These are phyloP conservation scores for Morelia viridis DNA, from an alignment of 2,797 vertebrate species.

Conservation along the genomic window DNA sequence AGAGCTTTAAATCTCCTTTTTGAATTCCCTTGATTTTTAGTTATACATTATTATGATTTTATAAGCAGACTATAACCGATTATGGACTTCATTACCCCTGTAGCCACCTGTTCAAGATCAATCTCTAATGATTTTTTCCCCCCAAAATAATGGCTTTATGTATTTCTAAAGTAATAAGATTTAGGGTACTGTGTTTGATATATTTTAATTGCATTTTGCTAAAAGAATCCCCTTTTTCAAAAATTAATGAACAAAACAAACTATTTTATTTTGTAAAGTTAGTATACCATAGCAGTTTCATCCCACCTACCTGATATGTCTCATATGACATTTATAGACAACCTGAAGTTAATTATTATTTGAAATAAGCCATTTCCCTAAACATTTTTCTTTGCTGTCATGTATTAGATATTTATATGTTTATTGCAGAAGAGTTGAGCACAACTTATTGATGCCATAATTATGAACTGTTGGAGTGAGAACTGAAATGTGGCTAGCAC, in stretches of 20 bases:
- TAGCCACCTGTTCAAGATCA: constrained; percentile 45
- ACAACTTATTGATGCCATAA: constrained; percentile 4
- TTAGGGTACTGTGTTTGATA: constrained; percentile 6
- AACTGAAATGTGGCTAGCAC: constrained; percentile 24
- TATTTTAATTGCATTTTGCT: constrained; percentile 27
- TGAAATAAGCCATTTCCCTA: constrained; percentile 23
- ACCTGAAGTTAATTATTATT: constrained; percentile 41
- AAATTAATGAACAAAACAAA: constrained; percentile 23
- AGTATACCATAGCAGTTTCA: constrained; percentile 8
- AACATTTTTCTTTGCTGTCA: not conserved
- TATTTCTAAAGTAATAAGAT: constrained; percentile 37
- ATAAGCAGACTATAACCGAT: constrained; percentile 54
- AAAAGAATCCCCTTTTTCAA: not conserved
- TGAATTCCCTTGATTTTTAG: constrained; percentile 21
- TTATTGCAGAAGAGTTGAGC: not conserved
- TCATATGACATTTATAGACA: constrained; percentile 25
- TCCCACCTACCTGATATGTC: constrained; percentile 25
- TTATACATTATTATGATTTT: constrained; percentile 37
- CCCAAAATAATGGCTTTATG: constrained; percentile 40
- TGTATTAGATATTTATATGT: constrained; percentile 1
- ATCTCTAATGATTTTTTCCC: constrained; percentile 38
- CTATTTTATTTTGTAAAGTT: not conserved
- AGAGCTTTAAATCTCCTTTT: constrained; percentile 10
- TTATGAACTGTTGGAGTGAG: constrained; percentile 10
- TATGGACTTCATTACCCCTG: constrained; percentile 33